phyloP scores from a whole-genome alignment of 2,888 invertebrate genomes.

The Diogma glabrata region DNA sequence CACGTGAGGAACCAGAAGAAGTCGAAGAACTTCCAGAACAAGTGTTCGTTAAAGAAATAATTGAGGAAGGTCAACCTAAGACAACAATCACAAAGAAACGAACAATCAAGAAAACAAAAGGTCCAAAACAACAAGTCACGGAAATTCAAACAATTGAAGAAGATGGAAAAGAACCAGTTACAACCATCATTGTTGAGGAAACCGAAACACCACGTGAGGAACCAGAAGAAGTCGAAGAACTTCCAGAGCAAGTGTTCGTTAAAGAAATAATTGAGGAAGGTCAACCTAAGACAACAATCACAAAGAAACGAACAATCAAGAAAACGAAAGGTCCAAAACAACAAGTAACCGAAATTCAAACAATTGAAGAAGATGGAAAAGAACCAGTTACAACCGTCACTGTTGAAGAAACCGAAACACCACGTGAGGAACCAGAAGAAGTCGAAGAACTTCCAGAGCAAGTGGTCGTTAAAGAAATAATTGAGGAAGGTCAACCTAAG shows the following conservation, averaged over 20 bases:
- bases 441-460: conserved; percentile 21
- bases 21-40: conserved; percentile 27
- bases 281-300: conserved; percentile 24
- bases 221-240: conserved; percentile 23
- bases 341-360: conserved; percentile 23
- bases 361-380: conserved; percentile 31
- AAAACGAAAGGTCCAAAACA: conserved; percentile 26
- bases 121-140: conserved; percentile 23
- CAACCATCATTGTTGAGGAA: too few relatives aligned
- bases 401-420: conserved; percentile 20
- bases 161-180: conserved; percentile 22
- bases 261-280: conserved; percentile 21
- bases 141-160: conserved; percentile 24
- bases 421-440: neutral
- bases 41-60: conserved; percentile 33
- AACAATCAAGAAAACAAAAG: conserved; percentile 28
- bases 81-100: conserved; percentile 21
- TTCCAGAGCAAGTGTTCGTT: conserved; percentile 30
- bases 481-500: conserved; percentile 18
- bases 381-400: conserved; percentile 28
- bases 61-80: conserved; percentile 30
- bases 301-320: conserved; percentile 28
- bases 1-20: conserved; percentile 18
- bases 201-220: too few relatives aligned
- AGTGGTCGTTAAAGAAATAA: conserved; percentile 17